Conservation (phyloP, 2,888 invertebrate species). For the Stegophylla sp. region DNA sequence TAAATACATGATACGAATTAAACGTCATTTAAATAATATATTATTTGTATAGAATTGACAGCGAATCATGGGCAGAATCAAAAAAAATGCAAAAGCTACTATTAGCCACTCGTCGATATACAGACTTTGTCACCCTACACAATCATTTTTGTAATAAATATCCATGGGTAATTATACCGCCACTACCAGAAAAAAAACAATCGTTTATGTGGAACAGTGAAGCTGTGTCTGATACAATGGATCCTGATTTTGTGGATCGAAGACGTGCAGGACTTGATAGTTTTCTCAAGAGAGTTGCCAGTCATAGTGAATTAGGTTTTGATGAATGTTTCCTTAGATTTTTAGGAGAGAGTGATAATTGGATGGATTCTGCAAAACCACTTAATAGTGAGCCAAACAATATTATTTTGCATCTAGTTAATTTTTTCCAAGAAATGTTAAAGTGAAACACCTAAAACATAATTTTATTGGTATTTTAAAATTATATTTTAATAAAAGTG, state of each 20-base stretch:
- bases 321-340: conserved; percentile 51
- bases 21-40: neutral
- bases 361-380: conserved; percentile 35
- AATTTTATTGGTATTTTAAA: neutral
- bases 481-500: too few species aligned
- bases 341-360: conserved; percentile 41
- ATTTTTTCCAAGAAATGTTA: neutral
- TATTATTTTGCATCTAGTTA: neutral
- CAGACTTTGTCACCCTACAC: conserved; percentile 82
- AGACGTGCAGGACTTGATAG: conserved; percentile 79
- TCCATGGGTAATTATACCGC: conserved; percentile 81
- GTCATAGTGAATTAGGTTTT: conserved; percentile 45
- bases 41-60: conserved; percentile 60
- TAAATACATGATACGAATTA: neutral
- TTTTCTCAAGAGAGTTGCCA: conserved; percentile 57
- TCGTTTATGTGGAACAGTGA: conserved; percentile 79
- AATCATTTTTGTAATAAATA: conserved; percentile 79
- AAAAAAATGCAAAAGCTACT: conserved; percentile 65
- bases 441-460: neutral
- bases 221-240: conserved; percentile 74
- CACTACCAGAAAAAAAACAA: conserved; percentile 80
- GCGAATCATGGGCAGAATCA: conserved; percentile 60
- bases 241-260: conserved; percentile 85
- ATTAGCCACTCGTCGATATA: conserved; percentile 80
- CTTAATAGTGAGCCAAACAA: conserved; percentile 30